Conservation (phyloP, 2,797 vertebrate species). For the Eremophila alpestris region DNA sequence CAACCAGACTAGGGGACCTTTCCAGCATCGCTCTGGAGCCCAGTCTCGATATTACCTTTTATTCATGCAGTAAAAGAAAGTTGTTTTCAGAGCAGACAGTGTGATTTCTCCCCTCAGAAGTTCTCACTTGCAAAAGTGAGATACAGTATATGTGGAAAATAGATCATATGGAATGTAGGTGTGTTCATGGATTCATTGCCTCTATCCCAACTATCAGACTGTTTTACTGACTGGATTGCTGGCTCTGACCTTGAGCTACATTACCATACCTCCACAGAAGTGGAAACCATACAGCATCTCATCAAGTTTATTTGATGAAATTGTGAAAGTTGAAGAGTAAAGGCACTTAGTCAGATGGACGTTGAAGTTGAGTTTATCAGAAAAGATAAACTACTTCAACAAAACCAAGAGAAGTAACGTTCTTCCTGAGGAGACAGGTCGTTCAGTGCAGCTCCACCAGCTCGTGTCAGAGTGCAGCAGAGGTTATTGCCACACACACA, state of each 20-base stretch:
- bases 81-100: background rate
- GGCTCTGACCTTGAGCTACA: background rate
- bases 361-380: background rate
- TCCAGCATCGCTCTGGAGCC: background rate
- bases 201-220: background rate
- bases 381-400: background rate
- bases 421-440: rapidly evolving
- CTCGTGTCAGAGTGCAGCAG: background rate
- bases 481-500: background rate
- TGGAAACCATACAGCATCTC: background rate
- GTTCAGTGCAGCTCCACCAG: background rate
- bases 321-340: background rate
- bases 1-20: background rate
- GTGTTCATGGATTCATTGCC: background rate
- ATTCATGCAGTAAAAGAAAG: background rate
- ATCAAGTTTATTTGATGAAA: background rate
- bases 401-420: background rate
- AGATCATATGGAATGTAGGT: background rate
- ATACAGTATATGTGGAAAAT: background rate
- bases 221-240: background rate
- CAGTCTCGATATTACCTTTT: background rate
- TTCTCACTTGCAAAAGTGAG: background rate
- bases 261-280: background rate
- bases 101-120: background rate
- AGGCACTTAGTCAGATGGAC: background rate